These are phyloP conservation scores for Folsomia manolachei DNA, from an alignment of 2,888 invertebrate species.

Conservation along the genomic window DNA sequence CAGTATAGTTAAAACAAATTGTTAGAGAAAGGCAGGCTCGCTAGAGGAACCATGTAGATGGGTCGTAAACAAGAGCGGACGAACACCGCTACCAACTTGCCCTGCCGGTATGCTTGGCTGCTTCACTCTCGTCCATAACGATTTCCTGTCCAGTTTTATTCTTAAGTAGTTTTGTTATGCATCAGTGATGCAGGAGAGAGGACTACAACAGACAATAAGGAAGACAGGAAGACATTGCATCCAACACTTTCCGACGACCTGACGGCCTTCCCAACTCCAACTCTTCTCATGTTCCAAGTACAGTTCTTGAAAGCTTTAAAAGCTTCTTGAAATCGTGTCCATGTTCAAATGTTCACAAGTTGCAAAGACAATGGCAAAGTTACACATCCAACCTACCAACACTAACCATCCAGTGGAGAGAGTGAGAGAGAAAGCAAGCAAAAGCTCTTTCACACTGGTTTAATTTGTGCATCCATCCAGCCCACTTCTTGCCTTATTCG, in stretches of 20 bases:
- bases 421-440: not conserved
- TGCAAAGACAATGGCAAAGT: not conserved
- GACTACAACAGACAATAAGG: not conserved
- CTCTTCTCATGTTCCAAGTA: no score
- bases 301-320: not conserved
- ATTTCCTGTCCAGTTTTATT: slow-evolving; percentile 1
- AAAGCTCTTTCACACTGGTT: not conserved
- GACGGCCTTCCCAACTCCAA: not conserved
- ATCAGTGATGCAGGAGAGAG: not conserved
- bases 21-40: not conserved
- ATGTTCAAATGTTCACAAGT: not conserved
- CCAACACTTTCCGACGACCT: not conserved
- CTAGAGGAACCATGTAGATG: not conserved
- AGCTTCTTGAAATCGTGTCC: not conserved
- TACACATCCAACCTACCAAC: not conserved
- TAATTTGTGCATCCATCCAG: not conserved
- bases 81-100: no score
- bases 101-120: not conserved
- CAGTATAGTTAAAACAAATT: not conserved
- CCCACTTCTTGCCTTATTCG: no score
- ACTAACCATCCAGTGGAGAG: not conserved
- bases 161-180: not conserved
- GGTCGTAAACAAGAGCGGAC: not conserved
- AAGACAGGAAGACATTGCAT: not conserved
- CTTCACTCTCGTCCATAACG: slow-evolving; percentile 7